These are phyloP conservation scores for Ostrea denselamellosa DNA, from an alignment of 1,140 invertebrate species.

Conservation along the genomic window DNA sequence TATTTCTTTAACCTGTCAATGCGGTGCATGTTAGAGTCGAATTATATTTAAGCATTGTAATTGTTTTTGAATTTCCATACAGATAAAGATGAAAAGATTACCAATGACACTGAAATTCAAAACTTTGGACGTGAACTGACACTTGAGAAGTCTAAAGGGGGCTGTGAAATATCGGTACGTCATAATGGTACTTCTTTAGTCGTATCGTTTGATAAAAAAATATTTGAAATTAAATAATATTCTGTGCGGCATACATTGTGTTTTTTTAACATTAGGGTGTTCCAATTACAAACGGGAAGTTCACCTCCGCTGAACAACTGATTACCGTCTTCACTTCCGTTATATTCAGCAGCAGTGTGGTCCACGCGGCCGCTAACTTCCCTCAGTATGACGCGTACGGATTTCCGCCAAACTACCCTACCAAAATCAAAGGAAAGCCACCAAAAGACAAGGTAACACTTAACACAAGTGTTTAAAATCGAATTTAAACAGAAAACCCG, in stretches of 20 bases:
- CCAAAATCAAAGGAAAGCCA: conserved; percentile 66
- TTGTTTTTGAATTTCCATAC: not conserved
- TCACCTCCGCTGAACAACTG: not conserved
- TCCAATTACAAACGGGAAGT: not conserved
- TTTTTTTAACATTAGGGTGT: conserved; percentile 1
- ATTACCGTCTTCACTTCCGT: not conserved
- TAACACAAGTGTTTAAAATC: too few relatives aligned
- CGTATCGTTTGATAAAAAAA: too few relatives aligned
- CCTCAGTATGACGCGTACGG: conserved; percentile 73
- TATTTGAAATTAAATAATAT: too few relatives aligned
- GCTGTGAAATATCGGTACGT: conserved; percentile 57
- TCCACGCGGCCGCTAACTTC: not conserved
- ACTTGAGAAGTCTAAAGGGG: conserved; percentile 51
- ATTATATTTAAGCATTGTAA: too few relatives aligned
- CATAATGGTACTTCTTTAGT: not conserved
- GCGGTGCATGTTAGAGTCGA: too few relatives aligned
- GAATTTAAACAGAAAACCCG: too few relatives aligned
- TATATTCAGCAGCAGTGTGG: conserved; percentile 20
- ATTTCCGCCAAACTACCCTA: conserved; percentile 80
- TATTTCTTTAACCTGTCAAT: too few relatives aligned
- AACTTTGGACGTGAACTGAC: conserved; percentile 13
- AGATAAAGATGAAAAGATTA: not conserved
- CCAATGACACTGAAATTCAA: conserved; percentile 9
- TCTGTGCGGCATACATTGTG: too few relatives aligned
- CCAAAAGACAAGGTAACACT: not conserved